Base-by-base conservation (phyloP, 2,888 invertebrate species). In the Diaperis boleti region DNA sequence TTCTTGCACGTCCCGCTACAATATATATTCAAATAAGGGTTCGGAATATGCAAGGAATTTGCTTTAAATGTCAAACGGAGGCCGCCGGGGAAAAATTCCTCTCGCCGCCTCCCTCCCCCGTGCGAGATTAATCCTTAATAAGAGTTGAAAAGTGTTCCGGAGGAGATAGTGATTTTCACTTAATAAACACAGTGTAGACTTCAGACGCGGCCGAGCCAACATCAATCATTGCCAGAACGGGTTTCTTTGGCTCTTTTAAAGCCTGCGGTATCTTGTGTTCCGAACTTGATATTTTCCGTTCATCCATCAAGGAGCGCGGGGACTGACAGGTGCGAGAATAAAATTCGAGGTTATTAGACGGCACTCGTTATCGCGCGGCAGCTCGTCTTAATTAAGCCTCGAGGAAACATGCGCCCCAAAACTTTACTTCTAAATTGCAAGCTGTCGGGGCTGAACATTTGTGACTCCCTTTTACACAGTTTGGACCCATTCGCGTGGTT, bases 1-100 rank as follows among this genome's bases (percentile, higher is more conserved):
- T 55, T 35, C 47, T 47, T 47, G 37, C 57, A 57, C 57, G 57
- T 60, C 52, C 60, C 44, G 60, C 41, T 60, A 60, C 60, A 60
- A 60, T 60, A 60, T 60, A 60, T 60, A 60, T 60, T 60, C 60
- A 60, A 60, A 60, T 60, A 35, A 44, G 50, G 44, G 13, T 14
- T 6, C 14, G 35, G 52, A 60, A 60, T 60, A 60, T 60, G 60
- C 60, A 13, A 52, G 52, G 60, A 60, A 60, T 60, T 60, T 52
- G 60, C 60, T 52, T 52, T 52, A 60, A 52, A 60, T 52, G 60
- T 60, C 60, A 52, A 50, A 49, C 49, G 15, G 59, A 33, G 47
- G 47, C 55, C 42, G 55, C 33, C 55, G 57, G 47, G 39, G 41
- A 59, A 59, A 59, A 59, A 49, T 59, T 59, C 50, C 50, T 31